A percentile compares a stretch with the other conserved stretches of the same genome.
Evolutionary conservation across 2,888 invertebrate species (phyloP).

Genomic region (Polyommatus icarus): DNA sequence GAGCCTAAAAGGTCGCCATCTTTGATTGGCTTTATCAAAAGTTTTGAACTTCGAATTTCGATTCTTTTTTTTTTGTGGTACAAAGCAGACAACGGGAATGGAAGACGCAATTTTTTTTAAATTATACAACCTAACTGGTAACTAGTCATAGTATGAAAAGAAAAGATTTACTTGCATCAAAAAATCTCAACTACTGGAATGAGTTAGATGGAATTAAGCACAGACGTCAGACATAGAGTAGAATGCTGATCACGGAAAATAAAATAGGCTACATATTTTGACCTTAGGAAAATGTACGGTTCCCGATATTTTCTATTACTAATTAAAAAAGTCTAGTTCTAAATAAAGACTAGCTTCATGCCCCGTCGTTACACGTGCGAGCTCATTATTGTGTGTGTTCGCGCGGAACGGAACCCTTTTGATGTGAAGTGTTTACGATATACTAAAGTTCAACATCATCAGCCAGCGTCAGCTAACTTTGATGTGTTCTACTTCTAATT

Average conservation of each 20-base stretch:
- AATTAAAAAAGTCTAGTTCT: not conserved
- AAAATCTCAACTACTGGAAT: too few relatives aligned
- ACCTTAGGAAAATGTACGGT: too few relatives aligned
- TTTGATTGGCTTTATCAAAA: constrained; percentile 1
- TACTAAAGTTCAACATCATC: not conserved
- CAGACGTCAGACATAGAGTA: too few relatives aligned
- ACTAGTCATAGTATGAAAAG: too few relatives aligned
- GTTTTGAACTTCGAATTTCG: not conserved
- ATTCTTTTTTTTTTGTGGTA: not conserved
- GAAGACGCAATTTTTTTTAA: too few relatives aligned
- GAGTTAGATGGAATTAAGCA: too few relatives aligned
- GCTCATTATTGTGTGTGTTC: not conserved
- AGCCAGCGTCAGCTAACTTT: not conserved
- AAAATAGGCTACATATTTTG: too few relatives aligned
- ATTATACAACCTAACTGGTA: too few relatives aligned
- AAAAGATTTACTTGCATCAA: too few relatives aligned
- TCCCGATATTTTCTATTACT: not conserved
- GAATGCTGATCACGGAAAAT: too few relatives aligned
- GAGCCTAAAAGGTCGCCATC: not conserved
- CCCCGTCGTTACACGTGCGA: not conserved
- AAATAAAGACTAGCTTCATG: not conserved
- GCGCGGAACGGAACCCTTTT: not conserved
- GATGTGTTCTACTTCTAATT: not conserved
- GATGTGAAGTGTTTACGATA: constrained; percentile 20
- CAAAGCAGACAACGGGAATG: not conserved